Evolutionary conservation across 2,888 invertebrate genomes (phyloP).

Genomic region (Stenichneumon culpator): DNA sequence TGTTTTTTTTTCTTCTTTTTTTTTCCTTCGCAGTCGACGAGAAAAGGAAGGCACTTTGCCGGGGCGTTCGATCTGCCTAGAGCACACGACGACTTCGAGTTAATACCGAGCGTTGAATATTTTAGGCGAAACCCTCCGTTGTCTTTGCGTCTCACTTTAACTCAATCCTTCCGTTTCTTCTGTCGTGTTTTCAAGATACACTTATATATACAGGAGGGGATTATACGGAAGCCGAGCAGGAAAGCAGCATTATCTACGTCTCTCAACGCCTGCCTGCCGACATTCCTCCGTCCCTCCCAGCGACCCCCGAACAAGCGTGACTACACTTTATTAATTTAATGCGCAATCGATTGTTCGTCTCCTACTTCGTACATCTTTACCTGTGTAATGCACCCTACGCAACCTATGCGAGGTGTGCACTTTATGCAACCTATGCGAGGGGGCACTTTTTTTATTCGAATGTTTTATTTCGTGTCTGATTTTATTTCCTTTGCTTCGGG

Average conservation of each 20-base stretch:
- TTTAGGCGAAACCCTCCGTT: slow-evolving; percentile 32
- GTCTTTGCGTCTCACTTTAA: slow-evolving; percentile 15
- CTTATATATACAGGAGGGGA: not conserved
- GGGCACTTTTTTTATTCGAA: slow-evolving; percentile 4
- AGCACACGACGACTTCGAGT: slow-evolving; percentile 54
- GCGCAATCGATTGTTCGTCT: slow-evolving; percentile 61
- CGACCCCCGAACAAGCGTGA: slow-evolving; percentile 41
- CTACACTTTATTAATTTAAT: slow-evolving; percentile 65
- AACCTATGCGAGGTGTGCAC: slow-evolving; percentile 8
- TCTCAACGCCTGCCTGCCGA: slow-evolving; percentile 35
- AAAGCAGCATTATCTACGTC: slow-evolving; percentile 37
- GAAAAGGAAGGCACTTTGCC: slow-evolving; percentile 43
- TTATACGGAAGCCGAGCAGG: slow-evolving; percentile 1
- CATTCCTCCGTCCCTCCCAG: slow-evolving; percentile 15
- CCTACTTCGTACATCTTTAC: slow-evolving; percentile 18
- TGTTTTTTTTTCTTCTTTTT: not conserved
- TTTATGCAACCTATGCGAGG: slow-evolving; percentile 11
- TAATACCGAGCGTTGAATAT: slow-evolving; percentile 63
- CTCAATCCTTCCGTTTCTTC: slow-evolving; percentile 10
- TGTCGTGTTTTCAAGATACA: slow-evolving; percentile 14
- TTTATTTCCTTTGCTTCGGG: not conserved
- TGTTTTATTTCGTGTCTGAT: slow-evolving; percentile 27
- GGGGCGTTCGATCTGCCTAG: slow-evolving; percentile 43
- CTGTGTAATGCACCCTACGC: slow-evolving; percentile 31
- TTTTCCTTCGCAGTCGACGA: slow-evolving; percentile 6